Percentiles rank a stretch among this genome's conserved stretches.
Evolutionary conservation across 2,113 vertebrate genomes (phyloP).

Genomic region (Cephalopterus ornatus): DNA sequence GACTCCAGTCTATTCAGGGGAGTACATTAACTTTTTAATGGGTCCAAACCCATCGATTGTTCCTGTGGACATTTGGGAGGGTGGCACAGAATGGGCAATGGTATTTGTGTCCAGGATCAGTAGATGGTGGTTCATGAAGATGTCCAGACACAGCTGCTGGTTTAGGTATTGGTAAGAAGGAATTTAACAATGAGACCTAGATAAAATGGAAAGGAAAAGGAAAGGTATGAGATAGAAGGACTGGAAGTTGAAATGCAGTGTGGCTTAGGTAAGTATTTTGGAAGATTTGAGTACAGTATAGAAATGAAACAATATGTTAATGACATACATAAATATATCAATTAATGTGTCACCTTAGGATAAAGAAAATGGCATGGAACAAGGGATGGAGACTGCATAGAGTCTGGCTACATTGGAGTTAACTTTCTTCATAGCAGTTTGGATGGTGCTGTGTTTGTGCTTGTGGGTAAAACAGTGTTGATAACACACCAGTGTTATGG

Average conservation of each 20-base stretch:
- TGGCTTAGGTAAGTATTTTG: background rate
- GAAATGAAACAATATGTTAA: background rate
- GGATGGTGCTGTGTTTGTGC: background rate
- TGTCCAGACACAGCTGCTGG: background rate
- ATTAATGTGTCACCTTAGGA: background rate
- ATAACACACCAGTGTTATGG: background rate
- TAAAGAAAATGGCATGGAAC: background rate
- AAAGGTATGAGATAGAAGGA: background rate
- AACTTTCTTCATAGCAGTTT: background rate
- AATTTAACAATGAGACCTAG: background rate
- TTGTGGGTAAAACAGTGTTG: fast-evolving
- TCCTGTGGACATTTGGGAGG: background rate
- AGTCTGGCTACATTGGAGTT: background rate
- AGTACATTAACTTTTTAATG: background rate
- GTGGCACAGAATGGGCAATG: background rate
- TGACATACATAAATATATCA: background rate
- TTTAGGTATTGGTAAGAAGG: background rate
- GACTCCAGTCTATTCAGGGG: background rate
- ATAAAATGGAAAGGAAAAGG: background rate
- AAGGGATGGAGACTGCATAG: no score
- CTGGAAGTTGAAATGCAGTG: fast-evolving
- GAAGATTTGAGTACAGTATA: background rate
- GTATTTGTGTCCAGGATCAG: background rate
- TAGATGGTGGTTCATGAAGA: background rate
- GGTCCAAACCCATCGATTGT: fast-evolving